These are phyloP conservation scores for Salminus brasiliensis DNA, from an alignment of 2,113 vertebrate species.

Conservation along the genomic window DNA sequence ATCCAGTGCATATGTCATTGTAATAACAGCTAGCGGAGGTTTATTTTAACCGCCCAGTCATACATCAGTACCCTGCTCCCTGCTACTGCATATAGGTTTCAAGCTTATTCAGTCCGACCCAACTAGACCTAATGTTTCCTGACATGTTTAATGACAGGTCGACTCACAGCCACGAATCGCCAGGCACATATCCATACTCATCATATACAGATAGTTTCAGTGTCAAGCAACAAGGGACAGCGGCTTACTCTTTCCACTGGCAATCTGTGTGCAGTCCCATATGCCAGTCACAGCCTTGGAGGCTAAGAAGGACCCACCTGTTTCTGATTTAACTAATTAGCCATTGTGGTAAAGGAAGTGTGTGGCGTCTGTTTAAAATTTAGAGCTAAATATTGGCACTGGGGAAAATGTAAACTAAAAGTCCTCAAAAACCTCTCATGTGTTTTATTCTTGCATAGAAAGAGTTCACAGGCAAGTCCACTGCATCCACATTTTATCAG, in stretches of 20 bases:
- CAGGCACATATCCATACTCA: conserved; percentile 9
- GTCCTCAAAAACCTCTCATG: neutral
- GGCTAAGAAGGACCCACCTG: conserved; percentile 57
- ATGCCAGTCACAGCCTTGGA: conserved; percentile 17
- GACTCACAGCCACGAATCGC: conserved; percentile 13
- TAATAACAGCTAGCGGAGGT: conserved; percentile 64
- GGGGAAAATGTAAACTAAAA: conserved; percentile 63
- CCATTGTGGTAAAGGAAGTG: conserved; percentile 63
- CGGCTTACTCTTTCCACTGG: conserved; percentile 13
- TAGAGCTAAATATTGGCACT: conserved; percentile 60
- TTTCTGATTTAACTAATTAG: conserved; percentile 72
- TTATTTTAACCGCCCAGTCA: conserved; percentile 66
- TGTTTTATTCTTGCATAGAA: neutral
- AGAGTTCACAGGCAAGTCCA: neutral
- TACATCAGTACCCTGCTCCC: conserved; percentile 59
- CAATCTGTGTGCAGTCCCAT: conserved; percentile 22
- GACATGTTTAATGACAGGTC: conserved; percentile 29
- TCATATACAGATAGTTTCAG: conserved; percentile 37
- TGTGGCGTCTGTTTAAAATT: conserved; percentile 63
- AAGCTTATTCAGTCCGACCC: conserved; percentile 4
- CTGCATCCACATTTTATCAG: neutral
- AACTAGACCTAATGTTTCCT: conserved; percentile 16
- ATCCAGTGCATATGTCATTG: conserved; percentile 55
- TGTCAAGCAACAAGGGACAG: neutral
- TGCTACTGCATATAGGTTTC: conserved; percentile 63